A percentile compares a stretch with the other conserved stretches of the same genome.
Conservation (phyloP, 37 sponge, comb jelly and placozoan species). For the Haliclona indistincta region DNA sequence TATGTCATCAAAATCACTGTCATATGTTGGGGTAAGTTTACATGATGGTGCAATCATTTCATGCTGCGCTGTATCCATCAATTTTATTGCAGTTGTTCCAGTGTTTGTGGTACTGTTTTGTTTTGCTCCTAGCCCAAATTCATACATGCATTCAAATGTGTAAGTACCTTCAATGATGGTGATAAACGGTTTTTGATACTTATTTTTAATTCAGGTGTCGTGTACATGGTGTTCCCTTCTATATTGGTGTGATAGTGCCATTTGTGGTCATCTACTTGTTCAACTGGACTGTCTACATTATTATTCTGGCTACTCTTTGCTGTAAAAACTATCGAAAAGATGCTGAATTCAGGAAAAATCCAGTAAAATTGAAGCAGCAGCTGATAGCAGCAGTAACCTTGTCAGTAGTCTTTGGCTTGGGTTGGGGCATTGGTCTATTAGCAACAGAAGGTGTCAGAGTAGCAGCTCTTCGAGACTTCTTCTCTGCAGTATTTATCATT, state of each 20-base stretch:
- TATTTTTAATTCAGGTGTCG: slow-evolving; percentile 7
- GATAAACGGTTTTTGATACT: no score
- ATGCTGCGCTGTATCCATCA: no score
- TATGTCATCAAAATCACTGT: slow-evolving; percentile 23
- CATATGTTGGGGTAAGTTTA: slow-evolving; percentile 45
- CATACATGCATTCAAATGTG: no score
- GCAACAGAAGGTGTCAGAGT: slow-evolving; percentile 8
- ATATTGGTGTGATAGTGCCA: slow-evolving; percentile 3
- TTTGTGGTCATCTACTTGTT: neutral
- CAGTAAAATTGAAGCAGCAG: slow-evolving; percentile 1
- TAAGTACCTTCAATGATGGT: no score
- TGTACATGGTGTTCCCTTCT: neutral
- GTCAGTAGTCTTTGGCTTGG: slow-evolving; percentile 34
- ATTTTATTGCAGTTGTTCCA: slow-evolving; percentile 14
- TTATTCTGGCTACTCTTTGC: neutral
- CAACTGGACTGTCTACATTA: slow-evolving; percentile 1
- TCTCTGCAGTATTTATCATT: slow-evolving; percentile 34
- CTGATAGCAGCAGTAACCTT: slow-evolving; percentile 3
- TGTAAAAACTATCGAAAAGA: neutral
- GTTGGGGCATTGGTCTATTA: slow-evolving; percentile 29
- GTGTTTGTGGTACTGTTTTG: neutral
- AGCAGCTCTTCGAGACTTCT: neutral
- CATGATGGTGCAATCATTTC: neutral
- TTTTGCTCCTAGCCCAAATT: slow-evolving; percentile 3
- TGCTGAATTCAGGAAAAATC: neutral